phyloP scores from a whole-genome alignment of 2,113 vertebrate species.

The Carollia perspicillata region DNA sequence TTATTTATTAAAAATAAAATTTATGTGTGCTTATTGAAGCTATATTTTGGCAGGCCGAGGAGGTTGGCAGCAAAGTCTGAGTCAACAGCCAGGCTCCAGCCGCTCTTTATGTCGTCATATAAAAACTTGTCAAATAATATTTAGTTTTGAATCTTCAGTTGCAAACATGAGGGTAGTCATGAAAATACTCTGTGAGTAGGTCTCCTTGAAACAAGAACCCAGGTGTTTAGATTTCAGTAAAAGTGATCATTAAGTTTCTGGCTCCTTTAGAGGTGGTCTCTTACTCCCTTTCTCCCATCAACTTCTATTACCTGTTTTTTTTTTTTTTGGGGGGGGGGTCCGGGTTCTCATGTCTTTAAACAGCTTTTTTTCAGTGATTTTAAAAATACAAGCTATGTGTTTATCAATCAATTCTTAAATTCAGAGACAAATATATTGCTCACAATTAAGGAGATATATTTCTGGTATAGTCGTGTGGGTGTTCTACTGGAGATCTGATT shows the following conservation, averaged over 20 bases:
- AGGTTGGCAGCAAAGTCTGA: slow-evolving; percentile 79
- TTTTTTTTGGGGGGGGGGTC: background rate
- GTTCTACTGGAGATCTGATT: background rate
- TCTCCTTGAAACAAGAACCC: slow-evolving; percentile 58
- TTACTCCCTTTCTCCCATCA: background rate
- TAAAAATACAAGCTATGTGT: background rate
- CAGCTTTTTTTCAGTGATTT: background rate
- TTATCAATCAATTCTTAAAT: background rate
- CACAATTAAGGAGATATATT: background rate
- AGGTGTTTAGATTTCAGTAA: slow-evolving; percentile 52
- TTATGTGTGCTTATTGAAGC: slow-evolving; percentile 83
- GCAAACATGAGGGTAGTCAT: slow-evolving; percentile 78
- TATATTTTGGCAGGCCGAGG: slow-evolving; percentile 83
- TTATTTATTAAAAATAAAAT: slow-evolving; percentile 88
- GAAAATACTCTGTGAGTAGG: slow-evolving; percentile 72
- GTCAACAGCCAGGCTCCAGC: slow-evolving; percentile 78
- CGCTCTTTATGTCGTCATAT: slow-evolving; percentile 80
- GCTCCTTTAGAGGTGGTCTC: slow-evolving; percentile 19
- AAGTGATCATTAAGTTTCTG: slow-evolving; percentile 68
- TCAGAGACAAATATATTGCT: background rate
- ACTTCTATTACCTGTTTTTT: background rate
- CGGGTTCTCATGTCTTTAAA: background rate
- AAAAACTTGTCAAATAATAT: slow-evolving; percentile 86
- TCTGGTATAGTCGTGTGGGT: background rate
- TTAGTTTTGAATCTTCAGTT: slow-evolving; percentile 80